A percentile compares a stretch with the other conserved stretches of the same genome.
Conservation (phyloP, 2,888 invertebrate genomes). For the Calameuta filiformis region DNA sequence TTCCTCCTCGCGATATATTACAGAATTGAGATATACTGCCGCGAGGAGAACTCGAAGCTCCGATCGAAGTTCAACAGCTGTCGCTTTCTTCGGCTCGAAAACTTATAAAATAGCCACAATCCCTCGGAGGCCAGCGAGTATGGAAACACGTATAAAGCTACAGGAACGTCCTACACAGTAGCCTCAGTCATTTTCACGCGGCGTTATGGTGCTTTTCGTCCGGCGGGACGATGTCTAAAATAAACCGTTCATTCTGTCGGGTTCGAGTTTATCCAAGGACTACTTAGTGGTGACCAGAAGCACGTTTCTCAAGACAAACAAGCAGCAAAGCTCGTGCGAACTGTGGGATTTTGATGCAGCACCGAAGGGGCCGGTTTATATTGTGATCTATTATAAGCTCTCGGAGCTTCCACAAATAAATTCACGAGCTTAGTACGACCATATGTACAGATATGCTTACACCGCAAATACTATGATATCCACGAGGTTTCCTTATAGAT, state of each 20-base stretch:
- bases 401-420: conserved; percentile 46
- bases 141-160: not conserved
- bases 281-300: conserved; percentile 8
- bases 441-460: not conserved
- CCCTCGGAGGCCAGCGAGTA: not conserved
- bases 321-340: not conserved
- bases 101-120: not conserved
- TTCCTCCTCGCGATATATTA: not conserved
- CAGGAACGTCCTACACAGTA: not conserved
- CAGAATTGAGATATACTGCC: not conserved
- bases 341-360: not conserved
- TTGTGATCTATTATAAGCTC: conserved; percentile 52
- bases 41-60: not conserved
- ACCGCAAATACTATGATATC: not conserved
- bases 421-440: conserved; percentile 15
- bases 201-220: not conserved
- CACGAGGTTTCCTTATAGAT: not conserved
- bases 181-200: not conserved
- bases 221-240: not conserved
- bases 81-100: not conserved
- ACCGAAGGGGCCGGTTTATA: conserved; percentile 33
- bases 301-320: conserved; percentile 8
- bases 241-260: conserved; percentile 6
- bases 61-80: not conserved
- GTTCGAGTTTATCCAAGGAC: conserved; percentile 7